Percentiles rank a stretch among this genome's conserved stretches.
Evolutionary conservation across 2,797 vertebrate species (phyloP).

Genomic region (Ceryle rudis): DNA sequence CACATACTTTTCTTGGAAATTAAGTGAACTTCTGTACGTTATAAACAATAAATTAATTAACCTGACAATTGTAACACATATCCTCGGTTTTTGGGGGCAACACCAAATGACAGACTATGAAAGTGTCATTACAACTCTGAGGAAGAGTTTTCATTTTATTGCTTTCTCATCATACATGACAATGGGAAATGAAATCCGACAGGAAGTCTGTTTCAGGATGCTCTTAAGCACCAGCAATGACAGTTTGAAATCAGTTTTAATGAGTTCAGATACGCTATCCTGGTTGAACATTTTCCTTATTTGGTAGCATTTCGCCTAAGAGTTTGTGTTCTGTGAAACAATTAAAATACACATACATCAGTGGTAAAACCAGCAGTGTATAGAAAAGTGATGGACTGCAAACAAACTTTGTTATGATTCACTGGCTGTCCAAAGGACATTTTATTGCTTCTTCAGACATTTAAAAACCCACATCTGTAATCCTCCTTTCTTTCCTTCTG

Average conservation of each 20-base stretch:
- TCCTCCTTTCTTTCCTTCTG: background rate
- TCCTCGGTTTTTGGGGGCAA: background rate
- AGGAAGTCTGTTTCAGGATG: background rate
- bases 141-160: background rate
- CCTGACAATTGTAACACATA: background rate
- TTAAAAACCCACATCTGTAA: background rate
- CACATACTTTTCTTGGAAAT: background rate
- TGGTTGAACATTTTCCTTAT: background rate
- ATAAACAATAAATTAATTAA: constrained; percentile 28
- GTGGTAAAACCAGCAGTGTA: background rate
- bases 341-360: background rate
- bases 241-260: constrained; percentile 11
- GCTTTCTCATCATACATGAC: background rate
- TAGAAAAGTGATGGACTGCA: background rate
- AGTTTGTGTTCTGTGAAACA: background rate
- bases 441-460: background rate
- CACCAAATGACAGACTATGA: background rate
- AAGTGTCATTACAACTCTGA: background rate
- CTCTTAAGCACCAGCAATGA: background rate
- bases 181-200: constrained; percentile 21
- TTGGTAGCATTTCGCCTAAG: background rate
- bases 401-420: background rate
- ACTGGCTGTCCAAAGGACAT: background rate
- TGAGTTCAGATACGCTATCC: background rate
- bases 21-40: background rate